Evolutionary conservation across 1,140 invertebrate genomes (phyloP).

Genomic region (Yoshiicerus persimilis): DNA sequence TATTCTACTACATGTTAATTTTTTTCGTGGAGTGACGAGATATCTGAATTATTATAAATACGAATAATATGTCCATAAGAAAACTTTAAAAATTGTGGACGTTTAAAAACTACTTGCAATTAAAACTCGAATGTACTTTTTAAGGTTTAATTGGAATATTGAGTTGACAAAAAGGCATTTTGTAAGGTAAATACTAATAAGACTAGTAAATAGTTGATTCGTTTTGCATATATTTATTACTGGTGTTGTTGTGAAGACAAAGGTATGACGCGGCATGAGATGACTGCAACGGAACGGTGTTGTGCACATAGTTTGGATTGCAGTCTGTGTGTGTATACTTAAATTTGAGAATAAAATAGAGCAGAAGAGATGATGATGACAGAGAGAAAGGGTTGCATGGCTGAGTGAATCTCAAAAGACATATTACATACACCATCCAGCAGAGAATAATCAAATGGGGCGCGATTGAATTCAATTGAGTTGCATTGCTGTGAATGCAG

Average conservation of each 20-base stretch:
- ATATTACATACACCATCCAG: slow-evolving; percentile 36
- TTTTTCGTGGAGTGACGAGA: too few relatives aligned
- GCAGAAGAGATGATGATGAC: slow-evolving; percentile 24
- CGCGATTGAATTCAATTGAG: slow-evolving; percentile 19
- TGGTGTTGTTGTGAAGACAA: neutral
- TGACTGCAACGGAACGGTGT: neutral
- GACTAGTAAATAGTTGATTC: neutral
- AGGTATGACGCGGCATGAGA: neutral
- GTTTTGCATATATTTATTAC: neutral
- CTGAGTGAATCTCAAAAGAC: slow-evolving; percentile 39
- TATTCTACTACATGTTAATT: too few relatives aligned
- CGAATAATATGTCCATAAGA: too few relatives aligned
- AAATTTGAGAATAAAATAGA: neutral
- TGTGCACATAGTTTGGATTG: neutral
- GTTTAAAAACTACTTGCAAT: neutral
- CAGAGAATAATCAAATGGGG: slow-evolving; percentile 23
- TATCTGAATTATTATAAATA: too few relatives aligned
- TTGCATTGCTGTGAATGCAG: neutral
- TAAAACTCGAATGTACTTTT: neutral
- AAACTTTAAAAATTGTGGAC: too few relatives aligned
- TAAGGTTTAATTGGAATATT: neutral
- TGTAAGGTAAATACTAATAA: neutral
- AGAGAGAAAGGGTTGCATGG: slow-evolving; percentile 46
- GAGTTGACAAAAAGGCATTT: neutral
- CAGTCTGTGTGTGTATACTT: neutral